Conservation (phyloP, 2,888 invertebrate genomes). For the Colletes collaris region DNA sequence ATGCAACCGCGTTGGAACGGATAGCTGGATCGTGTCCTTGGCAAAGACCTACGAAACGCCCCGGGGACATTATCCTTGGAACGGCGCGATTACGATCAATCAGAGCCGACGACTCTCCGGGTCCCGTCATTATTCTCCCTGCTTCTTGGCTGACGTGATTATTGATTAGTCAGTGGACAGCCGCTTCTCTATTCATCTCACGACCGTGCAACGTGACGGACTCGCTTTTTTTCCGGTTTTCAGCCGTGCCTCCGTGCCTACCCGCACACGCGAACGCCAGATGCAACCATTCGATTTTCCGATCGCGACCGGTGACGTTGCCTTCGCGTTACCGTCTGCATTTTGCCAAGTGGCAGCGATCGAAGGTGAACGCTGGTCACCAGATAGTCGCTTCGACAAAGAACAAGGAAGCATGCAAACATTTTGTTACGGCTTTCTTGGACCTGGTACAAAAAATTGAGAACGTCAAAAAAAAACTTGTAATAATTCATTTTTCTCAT, state of each 20-base stretch:
- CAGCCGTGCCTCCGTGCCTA: neutral
- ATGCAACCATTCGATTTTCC: constrained; percentile 15
- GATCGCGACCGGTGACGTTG: neutral
- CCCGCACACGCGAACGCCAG: neutral
- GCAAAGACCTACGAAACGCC: constrained; percentile 65
- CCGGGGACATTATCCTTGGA: constrained; percentile 62
- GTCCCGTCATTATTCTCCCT: constrained; percentile 11
- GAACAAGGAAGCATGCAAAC: neutral
- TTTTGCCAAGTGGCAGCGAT: no score
- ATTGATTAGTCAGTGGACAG: constrained; percentile 47
- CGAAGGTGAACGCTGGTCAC: neutral
- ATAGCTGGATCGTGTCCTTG: constrained; percentile 61
- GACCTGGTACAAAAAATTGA: no score
- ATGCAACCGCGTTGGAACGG: constrained; percentile 25
- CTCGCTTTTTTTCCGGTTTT: constrained; percentile 15
- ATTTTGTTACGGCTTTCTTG: no score
- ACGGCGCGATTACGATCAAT: constrained; percentile 49
- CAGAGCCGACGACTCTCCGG: constrained; percentile 27
- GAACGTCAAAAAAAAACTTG: no score
- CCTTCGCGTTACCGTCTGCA: no score
- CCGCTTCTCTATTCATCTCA: constrained; percentile 41
- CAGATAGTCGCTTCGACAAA: neutral
- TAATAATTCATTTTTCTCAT: no score
- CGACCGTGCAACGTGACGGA: constrained; percentile 32
- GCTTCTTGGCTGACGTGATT: constrained; percentile 31